A percentile compares a stretch with the other conserved stretches of the same genome.
phyloP scores from a whole-genome alignment of 2,113 vertebrate genomes.

The Mixornis gularis region DNA sequence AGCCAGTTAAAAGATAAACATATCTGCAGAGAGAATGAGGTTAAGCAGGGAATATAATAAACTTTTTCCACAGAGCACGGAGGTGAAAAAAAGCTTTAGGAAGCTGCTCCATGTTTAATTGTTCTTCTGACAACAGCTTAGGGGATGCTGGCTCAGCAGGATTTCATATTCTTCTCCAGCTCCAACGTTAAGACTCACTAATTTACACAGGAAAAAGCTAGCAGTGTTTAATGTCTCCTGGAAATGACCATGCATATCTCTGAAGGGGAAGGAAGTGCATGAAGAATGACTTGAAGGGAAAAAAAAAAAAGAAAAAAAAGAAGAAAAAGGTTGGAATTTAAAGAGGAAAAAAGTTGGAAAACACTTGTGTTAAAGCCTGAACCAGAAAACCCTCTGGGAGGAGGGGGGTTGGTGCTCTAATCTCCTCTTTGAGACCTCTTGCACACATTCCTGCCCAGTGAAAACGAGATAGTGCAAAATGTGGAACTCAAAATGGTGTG shows the following conservation, averaged over 20 bases:
- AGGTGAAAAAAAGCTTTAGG: neutral
- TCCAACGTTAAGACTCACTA: neutral
- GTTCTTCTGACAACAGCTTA: neutral
- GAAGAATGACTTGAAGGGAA: neutral
- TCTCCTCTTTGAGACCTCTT: neutral
- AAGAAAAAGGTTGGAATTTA: neutral
- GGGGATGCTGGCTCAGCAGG: constrained; percentile 33
- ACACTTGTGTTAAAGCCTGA: neutral
- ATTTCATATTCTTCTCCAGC: neutral
- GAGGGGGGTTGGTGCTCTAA: neutral
- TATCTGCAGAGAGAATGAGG: neutral
- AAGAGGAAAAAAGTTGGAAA: neutral
- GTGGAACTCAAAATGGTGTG: neutral
- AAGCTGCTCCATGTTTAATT: neutral
- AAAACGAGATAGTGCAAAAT: neutral
- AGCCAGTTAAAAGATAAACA: fast-evolving
- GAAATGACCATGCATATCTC: neutral
- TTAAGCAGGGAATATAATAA: neutral
- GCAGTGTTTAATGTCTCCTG: neutral
- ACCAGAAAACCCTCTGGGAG: neutral
- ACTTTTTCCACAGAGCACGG: neutral
- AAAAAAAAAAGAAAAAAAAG: neutral
- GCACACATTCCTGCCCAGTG: neutral
- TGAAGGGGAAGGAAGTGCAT: constrained; percentile 24
- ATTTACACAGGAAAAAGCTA: constrained; percentile 33